Conservation (phyloP, 92 coral and sea anemone species). For the Pocillopora meandrina region DNA sequence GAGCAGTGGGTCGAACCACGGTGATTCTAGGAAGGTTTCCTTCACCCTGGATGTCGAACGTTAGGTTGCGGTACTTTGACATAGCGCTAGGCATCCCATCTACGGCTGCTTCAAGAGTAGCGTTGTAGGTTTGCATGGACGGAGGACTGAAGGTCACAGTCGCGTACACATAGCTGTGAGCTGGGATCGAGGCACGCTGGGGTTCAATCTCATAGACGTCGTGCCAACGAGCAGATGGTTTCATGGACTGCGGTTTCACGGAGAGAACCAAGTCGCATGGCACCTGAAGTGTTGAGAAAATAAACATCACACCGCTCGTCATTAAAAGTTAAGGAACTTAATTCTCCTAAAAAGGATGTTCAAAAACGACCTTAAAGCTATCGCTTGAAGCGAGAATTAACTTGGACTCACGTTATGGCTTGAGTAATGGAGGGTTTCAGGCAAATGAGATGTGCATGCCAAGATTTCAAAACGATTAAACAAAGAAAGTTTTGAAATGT, state of each 20-base stretch:
- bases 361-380: too few relatives aligned
- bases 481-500: too few relatives aligned
- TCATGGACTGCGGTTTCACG: constrained; percentile 94
- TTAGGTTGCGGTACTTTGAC: constrained; percentile 91
- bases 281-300: constrained; percentile 51
- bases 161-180: constrained; percentile 89
- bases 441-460: too few relatives aligned
- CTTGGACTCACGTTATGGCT: too few relatives aligned
- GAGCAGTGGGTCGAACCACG: constrained; percentile 84
- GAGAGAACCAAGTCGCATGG: constrained; percentile 93
- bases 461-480: too few relatives aligned
- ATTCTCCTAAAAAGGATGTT: too few relatives aligned
- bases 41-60: constrained; percentile 99
- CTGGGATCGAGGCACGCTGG: constrained; percentile 90
- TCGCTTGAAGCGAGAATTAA: too few relatives aligned
- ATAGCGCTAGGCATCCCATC: constrained; percentile 97
- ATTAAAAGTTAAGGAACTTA: background rate
- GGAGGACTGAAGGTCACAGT: constrained; percentile 94
- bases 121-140: constrained; percentile 94
- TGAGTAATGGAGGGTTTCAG: too few relatives aligned
- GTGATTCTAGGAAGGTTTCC: constrained; percentile 94
- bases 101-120: constrained; percentile 93
- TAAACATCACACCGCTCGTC: background rate
- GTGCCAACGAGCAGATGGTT: constrained; percentile 97
- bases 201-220: constrained; percentile 97